A percentile compares a stretch with the other conserved stretches of the same genome.
These are phyloP conservation scores for Asteroscopus sphinx DNA, from an alignment of 2,888 invertebrate genomes.

Conservation along the genomic window DNA sequence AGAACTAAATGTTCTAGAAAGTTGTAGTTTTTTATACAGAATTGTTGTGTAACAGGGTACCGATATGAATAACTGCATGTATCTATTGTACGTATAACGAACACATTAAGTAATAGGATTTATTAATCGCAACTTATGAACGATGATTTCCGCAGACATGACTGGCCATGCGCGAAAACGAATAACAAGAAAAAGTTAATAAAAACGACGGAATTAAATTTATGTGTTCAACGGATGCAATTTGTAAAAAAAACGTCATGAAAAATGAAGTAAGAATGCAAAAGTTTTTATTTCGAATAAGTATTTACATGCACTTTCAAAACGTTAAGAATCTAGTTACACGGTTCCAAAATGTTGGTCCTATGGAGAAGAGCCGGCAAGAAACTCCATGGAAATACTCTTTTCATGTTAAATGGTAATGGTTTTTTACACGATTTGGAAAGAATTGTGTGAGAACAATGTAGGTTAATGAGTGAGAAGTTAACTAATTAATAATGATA, in stretches of 20 bases:
- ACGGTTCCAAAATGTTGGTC: too few species aligned
- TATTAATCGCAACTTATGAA: constrained; percentile 20
- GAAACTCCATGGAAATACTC: too few species aligned
- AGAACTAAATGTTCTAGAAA: constrained; percentile 62
- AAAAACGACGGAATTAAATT: constrained; percentile 26
- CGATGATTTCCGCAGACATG: constrained; percentile 40
- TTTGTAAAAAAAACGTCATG: constrained; percentile 23
- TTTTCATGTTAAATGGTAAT: too few species aligned
- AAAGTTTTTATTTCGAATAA: too few species aligned
- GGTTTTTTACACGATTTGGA: too few species aligned
- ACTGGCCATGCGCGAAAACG: constrained; percentile 37
- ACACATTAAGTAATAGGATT: constrained; percentile 30
- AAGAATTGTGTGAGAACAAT: too few species aligned
- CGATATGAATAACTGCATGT: constrained; percentile 55
- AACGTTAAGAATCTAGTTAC: too few species aligned
- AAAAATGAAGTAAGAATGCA: too few species aligned
- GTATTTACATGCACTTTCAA: too few species aligned
- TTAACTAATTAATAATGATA: too few species aligned
- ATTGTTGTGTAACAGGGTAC: constrained; percentile 74
- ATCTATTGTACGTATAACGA: constrained; percentile 45
- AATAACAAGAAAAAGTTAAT: constrained; percentile 27
- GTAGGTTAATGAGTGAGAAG: too few species aligned
- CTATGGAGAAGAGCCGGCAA: too few species aligned
- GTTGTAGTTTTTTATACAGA: constrained; percentile 73
- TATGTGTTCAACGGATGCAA: constrained; percentile 14